phyloP scores from a whole-genome alignment of 2,797 vertebrate genomes.

The Taenioides sp. region DNA sequence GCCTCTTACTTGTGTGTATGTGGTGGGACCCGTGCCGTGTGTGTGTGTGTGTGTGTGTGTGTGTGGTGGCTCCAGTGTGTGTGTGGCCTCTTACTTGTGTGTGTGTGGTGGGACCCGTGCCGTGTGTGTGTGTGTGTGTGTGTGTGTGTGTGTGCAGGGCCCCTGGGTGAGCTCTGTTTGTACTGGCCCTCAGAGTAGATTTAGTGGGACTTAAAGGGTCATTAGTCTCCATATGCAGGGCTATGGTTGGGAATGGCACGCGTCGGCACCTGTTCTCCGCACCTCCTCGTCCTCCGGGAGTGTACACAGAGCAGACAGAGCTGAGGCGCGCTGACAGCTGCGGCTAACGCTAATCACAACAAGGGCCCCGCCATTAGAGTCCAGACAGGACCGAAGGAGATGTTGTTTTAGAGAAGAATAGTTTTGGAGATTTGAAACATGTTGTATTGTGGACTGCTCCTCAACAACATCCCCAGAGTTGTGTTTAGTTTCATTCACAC shows the following conservation, averaged over 20 bases:
- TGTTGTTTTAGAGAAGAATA: neutral
- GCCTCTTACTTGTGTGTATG: too few species aligned
- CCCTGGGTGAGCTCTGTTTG: constrained; percentile 72
- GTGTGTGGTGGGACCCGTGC: constrained; percentile 32
- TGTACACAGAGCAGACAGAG: constrained; percentile 35
- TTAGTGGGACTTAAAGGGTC: constrained; percentile 66
- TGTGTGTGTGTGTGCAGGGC: constrained; percentile 42
- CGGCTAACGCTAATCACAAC: constrained; percentile 41
- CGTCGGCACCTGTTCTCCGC: constrained; percentile 38
- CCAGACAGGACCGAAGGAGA: constrained; percentile 44
- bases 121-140: too few species aligned
- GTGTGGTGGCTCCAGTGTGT: too few species aligned
- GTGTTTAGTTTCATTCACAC: too few species aligned
- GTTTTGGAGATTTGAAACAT: too few species aligned
- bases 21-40: too few species aligned
- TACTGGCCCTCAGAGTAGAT: constrained; percentile 69
- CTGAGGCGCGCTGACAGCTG: constrained; percentile 43
- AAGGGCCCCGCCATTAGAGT: constrained; percentile 23
- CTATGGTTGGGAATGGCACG: constrained; percentile 28
- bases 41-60: too few species aligned
- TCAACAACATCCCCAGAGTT: too few species aligned
- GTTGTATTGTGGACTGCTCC: too few species aligned
- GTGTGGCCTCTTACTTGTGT: too few species aligned
- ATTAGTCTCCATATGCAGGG: constrained; percentile 68
- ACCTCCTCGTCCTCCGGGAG: constrained; percentile 29